Percentiles rank a stretch among this genome's conserved stretches.
These are phyloP conservation scores for Allophyes oxyacanthae DNA, from an alignment of 2,888 invertebrate genomes.

Conservation along the genomic window DNA sequence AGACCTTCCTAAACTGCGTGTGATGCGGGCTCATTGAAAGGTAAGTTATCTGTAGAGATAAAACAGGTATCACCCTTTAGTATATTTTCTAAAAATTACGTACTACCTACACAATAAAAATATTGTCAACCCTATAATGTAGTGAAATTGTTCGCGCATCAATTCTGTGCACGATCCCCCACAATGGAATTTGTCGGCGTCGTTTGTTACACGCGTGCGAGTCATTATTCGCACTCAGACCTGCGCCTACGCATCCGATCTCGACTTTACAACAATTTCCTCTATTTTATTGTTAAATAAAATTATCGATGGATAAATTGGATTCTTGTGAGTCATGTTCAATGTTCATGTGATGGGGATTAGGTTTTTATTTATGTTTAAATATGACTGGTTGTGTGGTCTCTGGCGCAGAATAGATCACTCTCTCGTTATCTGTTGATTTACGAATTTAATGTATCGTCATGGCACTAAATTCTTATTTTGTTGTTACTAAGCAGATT, in stretches of 20 bases:
- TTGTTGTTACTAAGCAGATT: constrained; percentile 2
- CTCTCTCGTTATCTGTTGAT: too few relatives aligned
- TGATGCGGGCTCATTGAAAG: too few relatives aligned
- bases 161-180: constrained; percentile 68
- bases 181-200: constrained; percentile 67
- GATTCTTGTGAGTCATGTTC: constrained; percentile 13
- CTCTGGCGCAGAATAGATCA: too few relatives aligned
- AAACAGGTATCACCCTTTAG: too few relatives aligned
- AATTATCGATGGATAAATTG: constrained; percentile 27
- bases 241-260: constrained; percentile 57
- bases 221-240: constrained; percentile 67
- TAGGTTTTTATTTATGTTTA: neutral
- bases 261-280: constrained; percentile 49
- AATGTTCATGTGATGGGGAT: neutral
- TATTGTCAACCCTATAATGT: constrained; percentile 32
- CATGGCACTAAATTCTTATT: neutral
- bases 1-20: too few relatives aligned
- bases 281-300: constrained; percentile 43
- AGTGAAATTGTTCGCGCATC: constrained; percentile 53
- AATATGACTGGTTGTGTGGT: too few relatives aligned
- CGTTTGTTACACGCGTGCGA: constrained; percentile 62
- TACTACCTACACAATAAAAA: too few relatives aligned
- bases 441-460: too few relatives aligned
- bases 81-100: too few relatives aligned
- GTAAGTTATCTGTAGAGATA: too few relatives aligned